A percentile compares a stretch with the other conserved stretches of the same genome.
phyloP scores from a whole-genome alignment of 2,797 vertebrate species.

The Cossypha dichroa region DNA sequence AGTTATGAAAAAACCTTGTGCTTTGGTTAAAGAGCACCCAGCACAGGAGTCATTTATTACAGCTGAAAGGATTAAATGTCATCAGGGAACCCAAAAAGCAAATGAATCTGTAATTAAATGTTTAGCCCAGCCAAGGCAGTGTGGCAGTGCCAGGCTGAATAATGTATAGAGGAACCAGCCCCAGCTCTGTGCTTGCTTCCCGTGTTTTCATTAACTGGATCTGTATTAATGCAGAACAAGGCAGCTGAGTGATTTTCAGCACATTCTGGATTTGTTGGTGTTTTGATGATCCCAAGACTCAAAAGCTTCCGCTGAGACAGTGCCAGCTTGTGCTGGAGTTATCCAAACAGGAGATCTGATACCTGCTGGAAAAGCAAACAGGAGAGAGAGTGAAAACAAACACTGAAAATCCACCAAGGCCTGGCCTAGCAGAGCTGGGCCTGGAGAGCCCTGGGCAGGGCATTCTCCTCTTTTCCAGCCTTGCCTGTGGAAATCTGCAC shows the following conservation, averaged over 20 bases:
- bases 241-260: background rate
- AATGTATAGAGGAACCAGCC: conserved; percentile 32
- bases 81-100: conserved; percentile 51
- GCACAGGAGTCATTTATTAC: conserved; percentile 17
- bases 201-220: background rate
- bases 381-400: background rate
- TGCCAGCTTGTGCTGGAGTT: background rate
- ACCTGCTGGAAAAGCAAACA: conserved; percentile 8
- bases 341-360: background rate
- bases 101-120: conserved; percentile 60
- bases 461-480: background rate
- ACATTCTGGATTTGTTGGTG: background rate
- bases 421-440: background rate
- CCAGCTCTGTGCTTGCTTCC: background rate
- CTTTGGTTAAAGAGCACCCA: conserved; percentile 54
- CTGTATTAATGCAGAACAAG: conserved; percentile 1
- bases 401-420: background rate
- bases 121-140: conserved; percentile 41
- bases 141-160: conserved; percentile 47
- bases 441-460: background rate
- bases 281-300: background rate
- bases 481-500: background rate
- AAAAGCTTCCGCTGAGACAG: background rate
- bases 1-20: background rate
- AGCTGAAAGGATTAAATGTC: conserved; percentile 61